Evolutionary conservation across 2,888 invertebrate genomes (phyloP).

Genomic region (Thecophora atra): DNA sequence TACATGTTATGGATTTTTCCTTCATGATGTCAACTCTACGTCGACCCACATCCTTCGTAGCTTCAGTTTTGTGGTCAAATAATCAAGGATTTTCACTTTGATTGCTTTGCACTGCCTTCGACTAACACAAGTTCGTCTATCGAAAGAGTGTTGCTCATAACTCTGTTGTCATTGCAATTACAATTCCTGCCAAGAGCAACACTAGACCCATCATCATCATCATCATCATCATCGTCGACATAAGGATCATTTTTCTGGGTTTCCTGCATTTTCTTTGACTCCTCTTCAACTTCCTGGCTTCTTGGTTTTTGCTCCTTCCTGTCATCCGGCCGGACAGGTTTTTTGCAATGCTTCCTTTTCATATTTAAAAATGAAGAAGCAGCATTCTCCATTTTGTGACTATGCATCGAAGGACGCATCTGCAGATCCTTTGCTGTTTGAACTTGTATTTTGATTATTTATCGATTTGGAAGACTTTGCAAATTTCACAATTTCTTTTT

Average conservation of each 20-base stretch:
- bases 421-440: not conserved
- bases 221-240: not conserved
- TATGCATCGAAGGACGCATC: not conserved
- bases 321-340: not conserved
- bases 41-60: not conserved
- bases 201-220: slow-evolving; percentile 5
- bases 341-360: slow-evolving; percentile 8
- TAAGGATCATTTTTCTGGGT: not conserved
- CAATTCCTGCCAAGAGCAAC: slow-evolving; percentile 6
- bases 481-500: not conserved
- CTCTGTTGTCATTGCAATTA: slow-evolving; percentile 2
- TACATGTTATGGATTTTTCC: not conserved
- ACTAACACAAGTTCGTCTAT: not conserved
- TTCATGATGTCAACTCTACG: not conserved
- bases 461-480: slow-evolving; percentile 17
- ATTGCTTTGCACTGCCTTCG: slow-evolving; percentile 31
- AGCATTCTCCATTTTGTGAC: slow-evolving; percentile 21
- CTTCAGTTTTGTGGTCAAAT: slow-evolving; percentile 23
- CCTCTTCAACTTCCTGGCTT: not conserved
- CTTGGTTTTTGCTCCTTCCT: not conserved
- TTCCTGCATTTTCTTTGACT: not conserved
- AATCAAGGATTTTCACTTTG: slow-evolving; percentile 39
- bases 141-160: slow-evolving; percentile 9
- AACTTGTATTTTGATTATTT: slow-evolving; percentile 14
- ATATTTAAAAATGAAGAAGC: not conserved